Evolutionary conservation across 1,140 invertebrate species (phyloP), one percentile per base, ranked within the genome.

Genomic region (Pseudomyrmex sp.): DNA sequence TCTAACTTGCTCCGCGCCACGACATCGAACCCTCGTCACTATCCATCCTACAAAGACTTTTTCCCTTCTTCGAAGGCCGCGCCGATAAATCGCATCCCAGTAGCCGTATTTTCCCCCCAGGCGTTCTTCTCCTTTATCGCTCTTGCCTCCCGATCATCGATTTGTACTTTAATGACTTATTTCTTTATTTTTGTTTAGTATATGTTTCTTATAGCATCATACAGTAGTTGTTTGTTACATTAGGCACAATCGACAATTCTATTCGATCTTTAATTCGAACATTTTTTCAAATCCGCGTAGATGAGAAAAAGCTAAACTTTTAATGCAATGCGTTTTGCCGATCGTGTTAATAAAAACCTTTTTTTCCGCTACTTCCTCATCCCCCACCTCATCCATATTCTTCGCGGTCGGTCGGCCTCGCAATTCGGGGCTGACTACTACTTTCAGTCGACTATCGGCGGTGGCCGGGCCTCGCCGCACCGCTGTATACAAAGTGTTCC

Each of bases 21-120:
- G 44, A 68, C 63, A 66, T 44, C 83, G 50, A 77, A 88, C 83
- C 87, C 73, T 85, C 72, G 77, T 88, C 84, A 73, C 66, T 76
- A 83, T 77, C 77, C 59, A 82, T 80, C 70, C 61, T 63, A 79
- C 68, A 73, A 86, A 86, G 82, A 68, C 44, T 63, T 79, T 79
- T 66, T 70, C 48, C 52, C 35, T 58, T 61, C 59, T 56, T 9
- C 35, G 35, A 35, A 8, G 35, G 1, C 23, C 44, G n/a, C 48
- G 15, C 72, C 82, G 80, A 84, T 84, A 70, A 87, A 84, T 83
- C 85, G 61, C 13, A 58, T 23, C 75, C 48, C 15, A 58, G 50
- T 68, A 63, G 50, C 61, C 12, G 62, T 68, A 68, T 65, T 84
- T 84, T 65, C 12, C 26, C 26, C 18, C 48, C 9, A 58, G 56